phyloP scores from a whole-genome alignment of 1,140 invertebrate genomes.

The Leptinotarsa undecemlineata region DNA sequence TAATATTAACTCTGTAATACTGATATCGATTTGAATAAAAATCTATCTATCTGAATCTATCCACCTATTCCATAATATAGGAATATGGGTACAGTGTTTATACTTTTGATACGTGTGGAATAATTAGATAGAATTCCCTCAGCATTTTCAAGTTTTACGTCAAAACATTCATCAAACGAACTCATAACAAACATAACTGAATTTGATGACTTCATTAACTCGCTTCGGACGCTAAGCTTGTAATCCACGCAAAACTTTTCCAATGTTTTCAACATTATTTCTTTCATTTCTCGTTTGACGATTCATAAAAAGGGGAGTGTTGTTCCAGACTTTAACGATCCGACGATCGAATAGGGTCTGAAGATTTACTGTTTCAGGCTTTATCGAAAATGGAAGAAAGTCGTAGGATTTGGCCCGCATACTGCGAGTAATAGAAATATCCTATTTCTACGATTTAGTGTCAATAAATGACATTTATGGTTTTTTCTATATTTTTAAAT shows the following conservation, averaged over 20 bases:
- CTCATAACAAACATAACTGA: constrained; percentile 4
- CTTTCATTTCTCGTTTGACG: constrained; percentile 22
- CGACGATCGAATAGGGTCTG: constrained; percentile 11
- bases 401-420: constrained; percentile 19
- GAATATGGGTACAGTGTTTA: too few relatives aligned
- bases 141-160: background rate
- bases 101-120: too few relatives aligned
- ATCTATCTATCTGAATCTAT: too few relatives aligned
- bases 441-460: constrained; percentile 18
- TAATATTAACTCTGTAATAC: too few relatives aligned
- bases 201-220: constrained; percentile 4
- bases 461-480: constrained; percentile 21
- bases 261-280: constrained; percentile 16
- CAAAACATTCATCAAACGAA: constrained; percentile 3
- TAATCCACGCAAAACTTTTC: background rate
- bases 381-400: constrained; percentile 24
- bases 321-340: constrained; percentile 21
- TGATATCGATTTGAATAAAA: too few relatives aligned
- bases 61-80: too few relatives aligned
- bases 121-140: background rate
- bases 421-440: constrained; percentile 23
- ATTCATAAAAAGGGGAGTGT: constrained; percentile 15
- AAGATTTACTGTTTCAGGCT: constrained; percentile 20
- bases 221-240: background rate
- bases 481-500: constrained; percentile 12